These are phyloP conservation scores for Ichneumoninae sp. DNA, from an alignment of 2,888 invertebrate genomes.

Conservation along the genomic window DNA sequence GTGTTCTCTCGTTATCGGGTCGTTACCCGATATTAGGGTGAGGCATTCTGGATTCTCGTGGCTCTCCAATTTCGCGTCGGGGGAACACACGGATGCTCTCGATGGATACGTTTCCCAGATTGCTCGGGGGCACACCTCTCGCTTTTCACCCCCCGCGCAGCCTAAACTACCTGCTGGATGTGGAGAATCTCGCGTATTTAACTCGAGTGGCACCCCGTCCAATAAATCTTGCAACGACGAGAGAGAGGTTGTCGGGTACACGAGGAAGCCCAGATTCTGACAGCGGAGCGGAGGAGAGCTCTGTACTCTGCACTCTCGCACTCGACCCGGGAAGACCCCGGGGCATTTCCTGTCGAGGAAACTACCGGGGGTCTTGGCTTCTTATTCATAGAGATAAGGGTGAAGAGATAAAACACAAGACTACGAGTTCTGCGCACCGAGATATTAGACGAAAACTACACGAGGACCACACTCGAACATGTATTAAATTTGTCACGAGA, in stretches of 20 bases:
- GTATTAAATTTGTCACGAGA: not conserved
- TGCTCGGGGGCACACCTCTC: conserved; percentile 37
- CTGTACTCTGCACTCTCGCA: conserved; percentile 15
- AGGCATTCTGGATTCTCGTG: conserved; percentile 29
- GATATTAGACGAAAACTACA: conserved; percentile 35
- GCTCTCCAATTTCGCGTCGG: conserved; percentile 12
- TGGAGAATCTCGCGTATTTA: conserved; percentile 45
- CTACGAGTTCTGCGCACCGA: conserved; percentile 22
- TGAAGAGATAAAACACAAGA: conserved; percentile 47
- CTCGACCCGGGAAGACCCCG: conserved; percentile 42
- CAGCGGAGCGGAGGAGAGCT: conserved; percentile 23
- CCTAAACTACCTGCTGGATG: conserved; percentile 27
- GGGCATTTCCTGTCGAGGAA: conserved; percentile 55
- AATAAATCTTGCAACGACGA: conserved; percentile 59
- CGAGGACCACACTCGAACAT: not conserved
- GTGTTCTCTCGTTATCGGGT: conserved; percentile 37
- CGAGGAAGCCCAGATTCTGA: conserved; percentile 51
- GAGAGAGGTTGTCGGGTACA: conserved; percentile 11
- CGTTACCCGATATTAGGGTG: conserved; percentile 5
- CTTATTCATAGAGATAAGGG: conserved; percentile 53
- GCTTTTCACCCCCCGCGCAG: conserved; percentile 1
- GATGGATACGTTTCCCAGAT: conserved; percentile 42
- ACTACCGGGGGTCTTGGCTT: conserved; percentile 34
- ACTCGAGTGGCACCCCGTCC: conserved; percentile 61
- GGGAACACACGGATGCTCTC: conserved; percentile 5